These are phyloP conservation scores for Nothoprocta perdicaria DNA, from an alignment of 2,113 vertebrate species.

Conservation along the genomic window DNA sequence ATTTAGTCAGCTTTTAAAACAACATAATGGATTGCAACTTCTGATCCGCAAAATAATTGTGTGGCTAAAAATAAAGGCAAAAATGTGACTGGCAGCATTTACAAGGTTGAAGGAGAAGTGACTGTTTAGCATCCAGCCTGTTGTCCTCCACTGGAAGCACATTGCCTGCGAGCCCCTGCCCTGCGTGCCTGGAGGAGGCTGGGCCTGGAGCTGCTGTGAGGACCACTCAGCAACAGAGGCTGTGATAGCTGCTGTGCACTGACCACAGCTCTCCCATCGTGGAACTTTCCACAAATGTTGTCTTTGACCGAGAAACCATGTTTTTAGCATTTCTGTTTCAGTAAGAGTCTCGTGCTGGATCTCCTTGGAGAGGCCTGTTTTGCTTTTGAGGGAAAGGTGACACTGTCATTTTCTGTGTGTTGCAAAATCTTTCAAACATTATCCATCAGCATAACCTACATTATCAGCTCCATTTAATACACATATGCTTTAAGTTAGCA, in stretches of 20 bases:
- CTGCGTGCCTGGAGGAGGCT: neutral
- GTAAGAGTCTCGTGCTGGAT: neutral
- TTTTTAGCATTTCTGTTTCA: neutral
- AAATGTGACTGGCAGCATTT: neutral
- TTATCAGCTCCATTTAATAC: fast-evolving
- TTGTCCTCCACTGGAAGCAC: fast-evolving
- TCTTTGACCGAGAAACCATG: neutral
- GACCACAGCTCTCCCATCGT: neutral
- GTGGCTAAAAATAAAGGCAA: neutral
- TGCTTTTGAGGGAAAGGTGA: neutral
- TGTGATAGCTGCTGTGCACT: neutral
- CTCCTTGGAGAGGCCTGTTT: neutral
- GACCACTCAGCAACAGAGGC: neutral
- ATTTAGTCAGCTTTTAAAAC: neutral
- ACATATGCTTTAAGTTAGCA: neutral
- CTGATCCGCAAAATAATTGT: neutral
- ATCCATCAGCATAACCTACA: neutral
- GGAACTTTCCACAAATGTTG: neutral
- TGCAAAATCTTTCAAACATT: neutral
- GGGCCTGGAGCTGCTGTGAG: neutral
- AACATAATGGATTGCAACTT: neutral
- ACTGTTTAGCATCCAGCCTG: neutral
- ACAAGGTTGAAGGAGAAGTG: neutral
- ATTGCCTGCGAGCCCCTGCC: fast-evolving
- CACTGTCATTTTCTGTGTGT: neutral